Conservation (phyloP, 2,888 invertebrate genomes). For the Chrysolina oricalcia region DNA sequence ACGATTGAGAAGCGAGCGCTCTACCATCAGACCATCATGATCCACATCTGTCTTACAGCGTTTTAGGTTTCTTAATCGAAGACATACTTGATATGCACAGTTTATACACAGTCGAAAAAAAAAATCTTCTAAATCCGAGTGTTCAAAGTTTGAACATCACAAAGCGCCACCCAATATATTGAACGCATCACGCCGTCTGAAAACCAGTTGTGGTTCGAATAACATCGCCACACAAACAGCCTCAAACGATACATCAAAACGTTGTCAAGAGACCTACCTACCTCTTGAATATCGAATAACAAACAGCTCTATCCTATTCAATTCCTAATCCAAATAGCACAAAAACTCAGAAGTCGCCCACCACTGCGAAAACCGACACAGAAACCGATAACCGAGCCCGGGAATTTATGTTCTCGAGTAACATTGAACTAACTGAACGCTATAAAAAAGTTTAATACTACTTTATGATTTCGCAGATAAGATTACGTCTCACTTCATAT, state of each 20-base stretch:
- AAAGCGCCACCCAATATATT: no score
- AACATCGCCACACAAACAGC: background rate
- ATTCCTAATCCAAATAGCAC: background rate
- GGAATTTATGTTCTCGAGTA: constrained; percentile 35
- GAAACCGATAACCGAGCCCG: constrained; percentile 24
- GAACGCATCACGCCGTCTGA: no score
- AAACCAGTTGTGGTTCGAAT: background rate
- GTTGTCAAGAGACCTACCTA: background rate
- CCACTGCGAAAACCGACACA: constrained; percentile 25
- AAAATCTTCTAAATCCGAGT: no score
- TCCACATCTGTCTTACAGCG: no score
- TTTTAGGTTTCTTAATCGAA: no score
- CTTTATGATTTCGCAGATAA: constrained; percentile 52
- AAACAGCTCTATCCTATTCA: background rate
- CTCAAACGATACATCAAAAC: background rate
- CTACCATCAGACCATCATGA: no score
- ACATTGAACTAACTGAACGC: constrained; percentile 39
- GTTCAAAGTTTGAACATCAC: no score
- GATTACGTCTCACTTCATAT: constrained; percentile 51
- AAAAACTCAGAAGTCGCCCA: background rate
- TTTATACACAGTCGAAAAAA: no score
- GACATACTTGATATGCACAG: no score
- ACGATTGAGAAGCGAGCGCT: no score
- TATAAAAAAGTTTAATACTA: constrained; percentile 45
- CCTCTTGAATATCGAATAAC: constrained; percentile 8